Evolutionary conservation across 2,888 invertebrate species (phyloP), one percentile per base, ranked within the genome.

Genomic region (Chydorus sphaericus): DNA sequence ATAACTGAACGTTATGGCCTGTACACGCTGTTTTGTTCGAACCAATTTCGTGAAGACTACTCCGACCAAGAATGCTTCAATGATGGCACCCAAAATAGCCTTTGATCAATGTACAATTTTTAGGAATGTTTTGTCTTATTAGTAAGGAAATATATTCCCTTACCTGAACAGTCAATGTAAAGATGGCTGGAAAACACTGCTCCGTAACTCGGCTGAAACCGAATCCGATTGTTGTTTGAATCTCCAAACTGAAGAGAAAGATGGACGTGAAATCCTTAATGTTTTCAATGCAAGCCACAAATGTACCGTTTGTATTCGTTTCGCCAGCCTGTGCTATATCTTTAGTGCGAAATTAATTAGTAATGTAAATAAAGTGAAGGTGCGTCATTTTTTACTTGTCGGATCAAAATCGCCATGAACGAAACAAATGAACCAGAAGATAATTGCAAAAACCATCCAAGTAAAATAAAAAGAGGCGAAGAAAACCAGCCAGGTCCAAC

Each of bases 191-290:
- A 8, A 11, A 23, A 23, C 44, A 44, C 1, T 44, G 23, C 1
- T 44, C 44, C 4, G 44, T 44, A 16, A 44, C 44, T 23, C 44
- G 44, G 10, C 26, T 26, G 28, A 44, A 44, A 2, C 44, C 44
- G 28, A 44, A 44, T 44, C 44, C 44, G n/a, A 44, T 44, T 11
- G 44, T 44, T 28, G 44, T 44, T 23, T 44, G 44, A 44, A 44
- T 44, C 18, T 44, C 44, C 20, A 44, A 28, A 14, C 44, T 44
- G 44, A 44, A 44, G 28, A 44, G 44, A 26, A 44, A 44, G 7
- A 44, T 44, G 4, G 44, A 44, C n/a, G 44, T 44, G 26, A 44
- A 44, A 23, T 44, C 44, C 8, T 16, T 23, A n/a, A 44, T 44
- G 44, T 44, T 44, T 23, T 44, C 44, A 26, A 44, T 26, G 26